Base-by-base conservation (phyloP, 2,113 vertebrate genomes). In the Porphyrio hochstetteri region DNA sequence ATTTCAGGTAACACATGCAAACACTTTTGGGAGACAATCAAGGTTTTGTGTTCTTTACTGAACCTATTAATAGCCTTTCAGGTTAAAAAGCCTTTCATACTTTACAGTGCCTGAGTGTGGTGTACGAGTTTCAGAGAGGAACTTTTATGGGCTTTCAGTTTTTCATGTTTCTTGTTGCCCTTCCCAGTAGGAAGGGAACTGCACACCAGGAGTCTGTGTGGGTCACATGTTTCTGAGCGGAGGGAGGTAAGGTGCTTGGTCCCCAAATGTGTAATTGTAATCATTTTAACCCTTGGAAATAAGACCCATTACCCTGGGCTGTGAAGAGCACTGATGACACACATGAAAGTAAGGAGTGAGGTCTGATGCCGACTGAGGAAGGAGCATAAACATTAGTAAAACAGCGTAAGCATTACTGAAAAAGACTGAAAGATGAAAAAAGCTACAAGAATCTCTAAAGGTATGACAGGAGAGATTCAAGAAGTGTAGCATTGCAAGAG, bases 141-240 rank as follows among this genome's bases (percentile, higher is more conserved):
- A 28, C 11, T 83, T 74, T 50, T 46, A 20, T 0, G 2, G 8
- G 7, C 9, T 86, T 68, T 93, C 23, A 31, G 21, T 29, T 91
- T 63, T 88, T 70, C 56, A n/a, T 67, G 20, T 33, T 60, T 81
- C 69, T 68, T 50, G 7, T 63, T 94, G 60, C 36, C 16, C 24
- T 42, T 86, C 35, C 48, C 72, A 60, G 18, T 10, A 42, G 42
- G 86, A 91, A 81, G 35, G 57, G 13, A 81, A 48, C 14, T 20
- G 12, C 9, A 42, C 3, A 0, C 5, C 55, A 56, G 36, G 42
- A 91, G 28, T 31, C 46, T 52, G 56, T 8, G 17, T 57, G 33
- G 7, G 19, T 33, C 4, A 0, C 0, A 0, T 14, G 19, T 50
- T 90, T 72, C 70, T 79, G 40, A 7, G 5, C 60, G 31, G 92